Evolutionary conservation across 2,888 invertebrate species (phyloP).

Genomic region (Rhopalosiphum nymphaeae): DNA sequence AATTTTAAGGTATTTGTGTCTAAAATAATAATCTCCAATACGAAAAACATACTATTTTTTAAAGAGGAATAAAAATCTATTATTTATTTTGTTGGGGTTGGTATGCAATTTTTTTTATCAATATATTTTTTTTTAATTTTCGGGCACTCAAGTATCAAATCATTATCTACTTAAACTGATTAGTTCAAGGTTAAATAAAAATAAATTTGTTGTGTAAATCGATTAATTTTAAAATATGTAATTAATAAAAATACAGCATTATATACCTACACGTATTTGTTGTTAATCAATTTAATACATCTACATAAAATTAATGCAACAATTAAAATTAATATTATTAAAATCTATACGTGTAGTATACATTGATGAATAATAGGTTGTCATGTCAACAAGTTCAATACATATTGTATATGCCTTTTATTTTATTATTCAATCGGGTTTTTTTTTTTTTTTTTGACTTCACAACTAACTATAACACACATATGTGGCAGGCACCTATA

Average conservation of each 20-base stretch:
- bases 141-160: background rate
- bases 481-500: background rate
- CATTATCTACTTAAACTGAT: background rate
- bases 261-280: background rate
- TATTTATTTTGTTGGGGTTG: background rate
- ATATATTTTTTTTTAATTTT: background rate
- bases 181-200: background rate
- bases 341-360: background rate
- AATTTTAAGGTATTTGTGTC: background rate
- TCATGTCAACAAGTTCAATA: constrained; percentile 39
- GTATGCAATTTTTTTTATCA: background rate
- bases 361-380: background rate
- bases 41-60: background rate
- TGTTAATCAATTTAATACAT: background rate
- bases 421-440: background rate
- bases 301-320: background rate
- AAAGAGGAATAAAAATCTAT: background rate
- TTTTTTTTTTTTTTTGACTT: background rate
- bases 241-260: background rate
- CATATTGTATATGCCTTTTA: background rate
- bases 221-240: background rate
- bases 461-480: background rate
- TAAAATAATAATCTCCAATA: background rate
- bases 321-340: background rate
- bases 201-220: background rate